Evolutionary conservation across 2,797 vertebrate species (phyloP).

Genomic region (Babyrousa celebensis): DNA sequence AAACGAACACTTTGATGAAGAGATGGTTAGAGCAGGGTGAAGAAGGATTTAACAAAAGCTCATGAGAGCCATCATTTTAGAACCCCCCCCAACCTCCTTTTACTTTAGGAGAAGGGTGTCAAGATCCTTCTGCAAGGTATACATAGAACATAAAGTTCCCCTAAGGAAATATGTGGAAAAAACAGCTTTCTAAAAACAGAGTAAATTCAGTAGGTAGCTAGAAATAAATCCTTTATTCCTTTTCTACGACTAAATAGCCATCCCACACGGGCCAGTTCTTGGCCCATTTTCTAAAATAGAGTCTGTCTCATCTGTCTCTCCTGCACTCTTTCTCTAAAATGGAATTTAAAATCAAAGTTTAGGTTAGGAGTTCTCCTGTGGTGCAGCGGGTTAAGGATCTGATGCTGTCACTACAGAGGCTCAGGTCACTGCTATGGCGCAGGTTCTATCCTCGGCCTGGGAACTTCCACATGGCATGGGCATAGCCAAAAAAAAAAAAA

Average conservation of each 20-base stretch:
- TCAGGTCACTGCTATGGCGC: no score
- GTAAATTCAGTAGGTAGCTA: neutral
- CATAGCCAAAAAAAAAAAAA: no score
- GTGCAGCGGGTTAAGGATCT: no score
- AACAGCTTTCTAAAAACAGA: neutral
- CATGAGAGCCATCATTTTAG: neutral
- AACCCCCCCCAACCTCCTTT: neutral
- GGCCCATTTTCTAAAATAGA: neutral
- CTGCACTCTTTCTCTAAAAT: neutral
- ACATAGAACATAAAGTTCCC: constrained; percentile 3
- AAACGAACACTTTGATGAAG: neutral
- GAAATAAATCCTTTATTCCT: neutral
- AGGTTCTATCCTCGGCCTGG: no score
- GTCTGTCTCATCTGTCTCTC: neutral
- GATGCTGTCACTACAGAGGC: no score
- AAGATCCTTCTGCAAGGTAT: neutral
- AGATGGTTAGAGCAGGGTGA: neutral
- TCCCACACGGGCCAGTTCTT: neutral
- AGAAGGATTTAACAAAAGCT: neutral
- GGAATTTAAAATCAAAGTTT: constrained; percentile 39
- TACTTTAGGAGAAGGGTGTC: neutral
- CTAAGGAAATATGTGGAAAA: constrained; percentile 14
- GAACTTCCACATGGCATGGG: no score
- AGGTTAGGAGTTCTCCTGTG: no score
- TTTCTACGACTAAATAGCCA: neutral